phyloP scores from a whole-genome alignment of 2,797 vertebrate species.

The Sebastes flavidus region DNA sequence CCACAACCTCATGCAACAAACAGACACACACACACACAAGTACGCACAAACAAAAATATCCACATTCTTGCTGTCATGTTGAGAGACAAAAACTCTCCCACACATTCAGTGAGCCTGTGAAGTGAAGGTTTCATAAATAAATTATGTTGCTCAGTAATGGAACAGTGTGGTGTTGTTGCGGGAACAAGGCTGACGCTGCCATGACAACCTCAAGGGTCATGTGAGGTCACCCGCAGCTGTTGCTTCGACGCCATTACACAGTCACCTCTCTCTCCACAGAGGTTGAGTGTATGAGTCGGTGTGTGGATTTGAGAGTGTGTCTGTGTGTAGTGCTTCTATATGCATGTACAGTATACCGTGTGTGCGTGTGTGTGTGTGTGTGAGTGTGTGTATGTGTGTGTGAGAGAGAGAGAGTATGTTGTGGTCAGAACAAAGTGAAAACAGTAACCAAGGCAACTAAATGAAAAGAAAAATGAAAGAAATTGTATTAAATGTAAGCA shows the following conservation, averaged over 20 bases:
- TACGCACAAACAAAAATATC: background rate
- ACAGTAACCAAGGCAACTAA: slow-evolving; percentile 25
- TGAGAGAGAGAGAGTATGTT: background rate
- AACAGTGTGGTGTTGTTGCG: slow-evolving; percentile 40
- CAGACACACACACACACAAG: background rate
- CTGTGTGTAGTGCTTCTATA: background rate
- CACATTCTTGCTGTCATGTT: background rate
- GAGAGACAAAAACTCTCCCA: background rate
- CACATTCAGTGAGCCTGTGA: slow-evolving; percentile 20
- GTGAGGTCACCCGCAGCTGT: slow-evolving; percentile 48
- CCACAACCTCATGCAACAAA: background rate
- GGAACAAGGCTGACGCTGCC: slow-evolving; percentile 44
- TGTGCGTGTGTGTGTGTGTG: background rate
- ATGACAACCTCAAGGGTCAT: slow-evolving; percentile 61
- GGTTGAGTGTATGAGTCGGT: background rate
- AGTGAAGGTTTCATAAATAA: slow-evolving; percentile 63
- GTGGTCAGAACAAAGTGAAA: background rate
- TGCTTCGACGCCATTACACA: slow-evolving; percentile 19
- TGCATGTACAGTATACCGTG: background rate
- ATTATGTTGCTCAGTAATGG: slow-evolving; percentile 54
- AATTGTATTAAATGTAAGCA: background rate
- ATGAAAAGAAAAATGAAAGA: slow-evolving; percentile 6
- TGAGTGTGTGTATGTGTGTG: background rate
- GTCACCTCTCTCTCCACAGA: slow-evolving; percentile 5
- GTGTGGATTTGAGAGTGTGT: background rate